Percentiles rank a stretch among this genome's conserved stretches.
These are phyloP conservation scores for Brevipalpus yothersi DNA, from an alignment of 1,140 invertebrate genomes.

Conservation along the genomic window DNA sequence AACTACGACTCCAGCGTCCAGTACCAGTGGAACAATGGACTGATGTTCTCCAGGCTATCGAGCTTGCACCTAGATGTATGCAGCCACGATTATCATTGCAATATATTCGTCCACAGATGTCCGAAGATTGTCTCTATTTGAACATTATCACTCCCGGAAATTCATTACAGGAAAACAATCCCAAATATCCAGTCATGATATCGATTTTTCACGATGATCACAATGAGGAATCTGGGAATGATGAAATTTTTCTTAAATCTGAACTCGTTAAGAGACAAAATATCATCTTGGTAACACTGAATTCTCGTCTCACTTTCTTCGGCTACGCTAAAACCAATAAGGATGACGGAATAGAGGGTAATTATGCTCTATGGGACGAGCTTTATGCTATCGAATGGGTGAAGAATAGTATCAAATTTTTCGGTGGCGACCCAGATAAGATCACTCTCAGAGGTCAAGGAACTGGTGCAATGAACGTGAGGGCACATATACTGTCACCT, in stretches of 20 bases:
- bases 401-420: constrained; percentile 24
- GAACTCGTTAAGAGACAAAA: neutral
- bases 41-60: neutral
- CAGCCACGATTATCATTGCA: neutral
- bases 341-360: neutral
- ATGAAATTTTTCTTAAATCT: neutral
- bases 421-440: constrained; percentile 25
- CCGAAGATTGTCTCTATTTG: neutral
- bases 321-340: neutral
- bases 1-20: neutral
- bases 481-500: constrained; percentile 30
- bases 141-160: neutral
- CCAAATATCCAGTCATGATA: neutral
- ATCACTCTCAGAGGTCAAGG: constrained; percentile 31
- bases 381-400: constrained; percentile 38
- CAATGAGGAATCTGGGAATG: neutral
- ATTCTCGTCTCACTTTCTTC: neutral
- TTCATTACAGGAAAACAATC: neutral
- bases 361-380: constrained; percentile 27
- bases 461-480: constrained; percentile 28
- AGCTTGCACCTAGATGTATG: neutral
- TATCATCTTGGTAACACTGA: neutral
- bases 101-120: neutral
- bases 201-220: neutral
- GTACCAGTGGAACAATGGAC: neutral